Evolutionary conservation across 2,113 vertebrate species (phyloP).

Genomic region (Sula dactylatra): DNA sequence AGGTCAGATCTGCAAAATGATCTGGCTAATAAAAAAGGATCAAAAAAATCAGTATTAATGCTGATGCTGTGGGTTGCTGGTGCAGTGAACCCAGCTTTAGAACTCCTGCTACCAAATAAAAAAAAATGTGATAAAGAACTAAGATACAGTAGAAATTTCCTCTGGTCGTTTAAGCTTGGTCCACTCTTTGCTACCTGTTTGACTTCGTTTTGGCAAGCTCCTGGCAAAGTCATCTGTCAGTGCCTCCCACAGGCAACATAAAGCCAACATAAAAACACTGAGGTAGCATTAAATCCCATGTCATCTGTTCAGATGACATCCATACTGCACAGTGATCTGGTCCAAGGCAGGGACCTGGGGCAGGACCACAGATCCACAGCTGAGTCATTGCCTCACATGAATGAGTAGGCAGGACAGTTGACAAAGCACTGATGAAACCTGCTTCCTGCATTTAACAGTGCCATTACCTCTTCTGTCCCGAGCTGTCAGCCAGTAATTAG

Average conservation of each 20-base stretch:
- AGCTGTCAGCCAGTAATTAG: conserved; percentile 37
- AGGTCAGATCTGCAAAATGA: background rate
- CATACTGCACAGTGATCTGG: background rate
- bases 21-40: background rate
- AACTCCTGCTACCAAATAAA: background rate
- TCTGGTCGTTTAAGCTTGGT: background rate
- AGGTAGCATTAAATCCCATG: background rate
- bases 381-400: conserved; percentile 14
- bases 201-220: background rate
- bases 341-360: background rate
- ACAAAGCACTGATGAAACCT: conserved; percentile 30
- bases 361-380: background rate
- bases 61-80: background rate
- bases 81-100: background rate
- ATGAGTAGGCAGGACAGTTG: background rate
- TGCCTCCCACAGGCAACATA: background rate
- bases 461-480: background rate
- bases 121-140: background rate
- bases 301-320: background rate
- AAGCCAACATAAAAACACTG: background rate
- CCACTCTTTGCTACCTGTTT: background rate
- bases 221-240: conserved; percentile 2
- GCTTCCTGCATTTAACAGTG: conserved; percentile 20
- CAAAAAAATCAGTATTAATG: background rate
- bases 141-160: background rate